A percentile compares a stretch with the other conserved stretches of the same genome.
phyloP scores from a whole-genome alignment of 2,113 vertebrate species.

The Nothobranchius furzeri region DNA sequence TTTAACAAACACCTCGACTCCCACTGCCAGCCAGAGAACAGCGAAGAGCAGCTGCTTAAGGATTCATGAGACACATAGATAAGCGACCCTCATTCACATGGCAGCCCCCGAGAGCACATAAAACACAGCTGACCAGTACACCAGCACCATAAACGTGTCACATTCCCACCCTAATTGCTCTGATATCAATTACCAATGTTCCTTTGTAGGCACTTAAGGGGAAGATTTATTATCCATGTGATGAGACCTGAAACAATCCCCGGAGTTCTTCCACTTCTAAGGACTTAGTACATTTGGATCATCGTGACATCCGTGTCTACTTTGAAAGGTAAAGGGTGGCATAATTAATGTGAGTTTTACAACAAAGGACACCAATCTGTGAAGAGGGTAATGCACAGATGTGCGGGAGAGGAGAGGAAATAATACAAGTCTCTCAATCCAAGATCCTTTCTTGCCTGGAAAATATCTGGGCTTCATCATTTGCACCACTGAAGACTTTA shows the following conservation, averaged over 20 bases:
- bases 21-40: constrained; percentile 39
- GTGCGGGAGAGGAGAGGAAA: constrained; percentile 29
- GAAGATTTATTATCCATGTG: constrained; percentile 70
- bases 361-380: constrained; percentile 25
- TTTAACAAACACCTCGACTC: constrained; percentile 44
- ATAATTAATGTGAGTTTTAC: constrained; percentile 53
- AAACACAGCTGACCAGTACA: constrained; percentile 78
- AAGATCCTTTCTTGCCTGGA: constrained; percentile 17
- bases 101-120: constrained; percentile 70
- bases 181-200: constrained; percentile 76
- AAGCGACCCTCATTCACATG: constrained; percentile 73
- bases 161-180: constrained; percentile 69
- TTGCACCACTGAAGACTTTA: constrained; percentile 37
- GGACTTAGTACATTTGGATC: constrained; percentile 33
- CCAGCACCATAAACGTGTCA: constrained; percentile 73
- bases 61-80: constrained; percentile 79
- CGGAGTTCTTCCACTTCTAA: constrained; percentile 28
- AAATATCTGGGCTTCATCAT: constrained; percentile 17
- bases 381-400: constrained; percentile 34
- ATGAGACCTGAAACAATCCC: constrained; percentile 59
- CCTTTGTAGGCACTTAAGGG: constrained; percentile 68
- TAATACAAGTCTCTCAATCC: constrained; percentile 32
- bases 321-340: constrained; percentile 43
- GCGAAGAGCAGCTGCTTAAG: constrained; percentile 77
- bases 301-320: constrained; percentile 40